Conservation (phyloP, 2,113 vertebrate species). For the Pygoscelis adeliae region DNA sequence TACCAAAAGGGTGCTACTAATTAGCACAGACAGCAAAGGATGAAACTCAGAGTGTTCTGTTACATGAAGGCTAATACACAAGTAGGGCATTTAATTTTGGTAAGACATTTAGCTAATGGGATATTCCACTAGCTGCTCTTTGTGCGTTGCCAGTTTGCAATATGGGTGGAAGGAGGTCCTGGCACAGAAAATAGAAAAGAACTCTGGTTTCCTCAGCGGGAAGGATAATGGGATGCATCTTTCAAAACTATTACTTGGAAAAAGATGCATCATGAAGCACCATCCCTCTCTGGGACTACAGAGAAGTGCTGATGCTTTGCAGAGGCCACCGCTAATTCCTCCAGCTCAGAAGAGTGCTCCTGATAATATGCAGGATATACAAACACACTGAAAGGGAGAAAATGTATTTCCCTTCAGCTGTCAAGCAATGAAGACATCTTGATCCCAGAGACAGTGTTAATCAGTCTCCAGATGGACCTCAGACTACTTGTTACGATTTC, state of each 20-base stretch:
- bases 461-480: not conserved
- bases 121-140: not conserved
- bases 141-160: not conserved
- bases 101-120: not conserved
- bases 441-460: not conserved
- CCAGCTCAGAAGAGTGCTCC: not conserved
- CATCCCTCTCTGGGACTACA: not conserved
- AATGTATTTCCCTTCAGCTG: not conserved
- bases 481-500: not conserved
- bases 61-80: not conserved
- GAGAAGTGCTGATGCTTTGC: not conserved
- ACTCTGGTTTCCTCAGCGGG: not conserved
- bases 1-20: not conserved
- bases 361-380: not conserved
- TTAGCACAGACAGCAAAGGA: not conserved
- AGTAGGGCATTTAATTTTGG: not conserved
- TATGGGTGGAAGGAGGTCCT: not conserved
- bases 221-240: not conserved
- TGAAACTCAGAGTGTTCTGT: not conserved
- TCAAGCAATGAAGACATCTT: not conserved
- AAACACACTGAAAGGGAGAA: not conserved
- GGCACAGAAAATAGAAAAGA: not conserved
- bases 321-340: not conserved
- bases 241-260: not conserved
- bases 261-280: not conserved